Evolutionary conservation across 2,113 vertebrate species (phyloP), one percentile per base, ranked within the genome.

Genomic region (Gymnogyps californianus): DNA sequence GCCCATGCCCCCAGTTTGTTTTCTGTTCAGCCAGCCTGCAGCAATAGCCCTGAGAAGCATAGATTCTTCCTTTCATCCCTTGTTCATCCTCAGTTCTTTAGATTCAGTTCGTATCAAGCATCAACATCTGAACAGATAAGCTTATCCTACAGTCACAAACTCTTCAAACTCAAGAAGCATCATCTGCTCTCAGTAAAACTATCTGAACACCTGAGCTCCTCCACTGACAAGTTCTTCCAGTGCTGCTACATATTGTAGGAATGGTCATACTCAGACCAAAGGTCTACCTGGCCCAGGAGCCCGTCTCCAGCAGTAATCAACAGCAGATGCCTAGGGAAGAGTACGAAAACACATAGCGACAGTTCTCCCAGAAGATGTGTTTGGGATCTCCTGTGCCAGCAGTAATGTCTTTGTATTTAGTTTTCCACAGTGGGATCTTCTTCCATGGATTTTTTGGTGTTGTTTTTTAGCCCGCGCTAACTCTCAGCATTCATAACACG

Each of bases 1-100:
- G 40, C 26, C 46, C 15, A 7, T 49, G 51, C 1, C 25, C 26
- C 28, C 4, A 42, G 47, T 57, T 32, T 74, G 40, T 42, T 77
- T 92, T 80, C 71, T 80, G 51, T 87, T 87, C 32, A 78, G 25
- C 55, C 49, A 70, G 83, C 36, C 49, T 74, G 55, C n/a, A 90
- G 38, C 16, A 77, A 20, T 4, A 69, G 54, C 42, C 42, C 51
- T 16, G 34, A 77, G 54, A 90, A 90, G 42, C 31, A 58, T 0
- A 66, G 25, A 46, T 70, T 79, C 55, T 74, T 86, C 54, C 15
- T 78, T 80, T 62, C 71, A 29, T 36, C 49, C 40, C 17, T 34
- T 28, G 8, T 25, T 90, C 58, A 77, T 52, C 72, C n/a, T 70
- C 15, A 57, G 32, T 49, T 88, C 47, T 79, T 59, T 34, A 65